Base-by-base conservation (phyloP, 2,888 invertebrate genomes). In the Bimastos eiseni region DNA sequence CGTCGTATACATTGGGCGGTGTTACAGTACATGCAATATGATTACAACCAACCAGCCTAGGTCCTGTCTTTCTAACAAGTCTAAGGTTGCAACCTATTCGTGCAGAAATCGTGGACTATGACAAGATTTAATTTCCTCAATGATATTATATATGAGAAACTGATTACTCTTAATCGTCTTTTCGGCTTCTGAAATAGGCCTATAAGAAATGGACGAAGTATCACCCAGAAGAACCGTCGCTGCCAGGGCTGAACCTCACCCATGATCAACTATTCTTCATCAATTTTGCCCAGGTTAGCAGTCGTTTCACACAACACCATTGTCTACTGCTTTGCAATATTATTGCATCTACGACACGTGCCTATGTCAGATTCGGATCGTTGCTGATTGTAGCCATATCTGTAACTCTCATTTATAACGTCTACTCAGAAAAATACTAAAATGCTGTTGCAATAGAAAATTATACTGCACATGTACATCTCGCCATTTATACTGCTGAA, bases 231-330 rank as follows among this genome's bases (percentile, higher is more conserved):
- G 94, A 94, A 90, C 92, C 91, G 33, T 86, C 38, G 13, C 92
- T 94, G 19, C 94, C 94, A 13, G 94, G 94, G 1, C 91, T 94
- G 6, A 92, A 93, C 70, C 93, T 93, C 90, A 93, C 91, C n/a
- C 93, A 93, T 91, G 91, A 93, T 44, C 94, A 94, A 84, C 91
- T 94, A 49, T 94, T 94, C 92, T 94, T 94, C 92, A 92, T 94
- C 86, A 94, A 93, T 90, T 93, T 94, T 92, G 94, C 94, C 90
- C 94, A 94, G 93, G 93, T 92, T 33, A 37, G 88, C 49, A 8
- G 33, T 44, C 37, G 11, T 86, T 36, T 86, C 37, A 86, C 21
- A 86, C 15, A 21, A 34, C 33, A 86, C 36, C 33, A 17, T 34
- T 6, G 34, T 36, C 86, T 86, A 24, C 86, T 37, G 34, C 30